Base-by-base conservation (phyloP, 2,113 vertebrate species). In the Nannobrachium achirus region DNA sequence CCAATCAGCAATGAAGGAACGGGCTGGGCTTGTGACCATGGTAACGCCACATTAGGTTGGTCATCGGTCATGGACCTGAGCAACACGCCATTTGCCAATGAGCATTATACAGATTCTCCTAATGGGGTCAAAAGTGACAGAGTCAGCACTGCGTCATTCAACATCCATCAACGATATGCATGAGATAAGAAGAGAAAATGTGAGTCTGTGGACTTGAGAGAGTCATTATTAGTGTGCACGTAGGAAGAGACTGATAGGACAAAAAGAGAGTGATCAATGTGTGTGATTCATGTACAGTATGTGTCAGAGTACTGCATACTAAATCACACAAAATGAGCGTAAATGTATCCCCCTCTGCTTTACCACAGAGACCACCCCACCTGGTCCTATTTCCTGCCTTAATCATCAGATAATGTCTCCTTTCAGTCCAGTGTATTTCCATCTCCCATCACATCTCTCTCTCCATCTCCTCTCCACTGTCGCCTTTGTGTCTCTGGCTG, bases 401-500 rank as follows among this genome's bases (percentile, higher is more conserved):
- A n/a, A 14, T 14, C 44, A 14, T 33, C 42, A 61, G 19, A 80
- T 75, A 65, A 68, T 61, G 68, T 73, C 72, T 52, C 41, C 65
- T 66, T 55, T 76, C 48, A 57, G 44, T 14, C 7, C 19, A 16
- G 39, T 59, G 15, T 15, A 44, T 59, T 40, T 74, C 39, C 0
- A 20, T 67, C 39, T 63, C 40, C 16, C 46, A 11, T 48, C n/a
- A n/a, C n/a, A n/a, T n/a, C n/a, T n/a, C 48, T 46, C 46, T 66
- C 64, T 72, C 80, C 56, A 69, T 80, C 76, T 79, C 76, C 65
- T 66, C 44, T 63, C 48, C 19, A 73, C 58, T 57, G 50, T 66
- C 39, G 57, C 59, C 66, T 63, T 70, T 69, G 71, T 76, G 61
- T 68, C 51, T 59, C 33, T 39, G 60, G 11, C 25, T n/a, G 41